Percentiles rank a stretch among this genome's conserved stretches.
phyloP scores from a whole-genome alignment of 2,113 vertebrate genomes.

The Tragelaphus strepsiceros region DNA sequence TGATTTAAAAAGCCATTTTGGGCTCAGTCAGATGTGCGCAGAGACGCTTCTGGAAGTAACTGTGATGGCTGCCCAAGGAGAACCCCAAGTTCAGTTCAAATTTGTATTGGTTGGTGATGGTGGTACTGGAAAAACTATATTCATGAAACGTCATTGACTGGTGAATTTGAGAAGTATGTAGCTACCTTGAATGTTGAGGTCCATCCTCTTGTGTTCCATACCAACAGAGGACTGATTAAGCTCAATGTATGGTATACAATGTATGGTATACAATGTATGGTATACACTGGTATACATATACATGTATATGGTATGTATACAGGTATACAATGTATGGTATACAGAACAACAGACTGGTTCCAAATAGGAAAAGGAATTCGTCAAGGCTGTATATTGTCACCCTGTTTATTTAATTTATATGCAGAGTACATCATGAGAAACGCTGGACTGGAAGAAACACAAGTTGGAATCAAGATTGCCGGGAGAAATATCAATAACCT shows the following conservation, averaged over 20 bases:
- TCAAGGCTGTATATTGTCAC: too few species aligned
- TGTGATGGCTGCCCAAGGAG: not conserved
- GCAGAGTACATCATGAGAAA: too few species aligned
- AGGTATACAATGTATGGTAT: too few species aligned
- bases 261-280: too few species aligned
- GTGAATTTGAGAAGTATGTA: not conserved
- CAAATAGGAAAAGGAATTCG: too few species aligned
- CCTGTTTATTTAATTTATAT: too few species aligned
- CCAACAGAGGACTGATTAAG: not conserved
- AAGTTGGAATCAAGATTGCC: too few species aligned
- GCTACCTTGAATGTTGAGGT: not conserved
- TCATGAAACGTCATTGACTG: not conserved
- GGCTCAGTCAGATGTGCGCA: not conserved
- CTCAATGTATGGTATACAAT: not conserved
- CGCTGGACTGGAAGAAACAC: too few species aligned
- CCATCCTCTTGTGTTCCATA: not conserved
- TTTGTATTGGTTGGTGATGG: not conserved
- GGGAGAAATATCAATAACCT: too few species aligned
- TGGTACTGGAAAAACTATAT: not conserved
- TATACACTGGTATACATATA: too few species aligned
- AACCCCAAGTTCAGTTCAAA: not conserved
- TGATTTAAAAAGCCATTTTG: constrained; percentile 24
- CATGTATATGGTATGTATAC: too few species aligned
- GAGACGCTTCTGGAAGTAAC: not conserved
- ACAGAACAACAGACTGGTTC: too few species aligned